Base-by-base conservation (phyloP, 2,113 vertebrate species). In the Oophaga pumilio region DNA sequence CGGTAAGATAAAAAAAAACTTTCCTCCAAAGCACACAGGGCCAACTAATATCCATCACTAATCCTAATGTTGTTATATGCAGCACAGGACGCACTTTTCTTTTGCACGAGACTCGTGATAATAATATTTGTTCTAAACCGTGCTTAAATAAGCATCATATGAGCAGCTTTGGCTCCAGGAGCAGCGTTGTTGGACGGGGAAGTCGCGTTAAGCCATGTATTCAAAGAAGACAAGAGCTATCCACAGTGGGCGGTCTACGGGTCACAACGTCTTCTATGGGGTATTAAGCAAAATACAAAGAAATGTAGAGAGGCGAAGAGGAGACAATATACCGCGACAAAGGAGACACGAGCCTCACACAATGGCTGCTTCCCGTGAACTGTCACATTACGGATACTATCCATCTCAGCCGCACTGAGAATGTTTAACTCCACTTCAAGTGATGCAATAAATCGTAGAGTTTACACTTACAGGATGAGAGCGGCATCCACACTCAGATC, bases 381-480 rank as follows among this genome's bases (percentile, higher is more conserved):
- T 82, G 85, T 87, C 77, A 81, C 85, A 86, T 82, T 73, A 60
- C 13, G 74, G 77, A 80, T 62, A 82, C 78, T 59, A 87, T 81
- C 77, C 64, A 82, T 81, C 85, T 82, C 28, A 60, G 52, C 66
- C 8, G 28, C 69, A 57, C 85, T 82, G 82, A 87, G 82, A 66
- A 68, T 80, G 53, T 81, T 84, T 84, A 73, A 84, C 82, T 82
- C 80, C 20, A 68, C 80, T 82, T 82, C 43, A 82, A 82, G 60
- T 68, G 64, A 43, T 82, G 62, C 24, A 13, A 82, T 82, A 62
- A 82, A 82, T 82, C 80, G 53, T 17, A 24, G 43, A 0, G n/a
- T 24, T 69, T 64, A 68, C 80, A 52, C 80, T 82, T 24, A 22
- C 22, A 64, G 33, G 66, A 82, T 10, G 62, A 53, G 60, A 26